Evolutionary conservation across 2,888 invertebrate genomes (phyloP).

Genomic region (Latrodectus hesperus): DNA sequence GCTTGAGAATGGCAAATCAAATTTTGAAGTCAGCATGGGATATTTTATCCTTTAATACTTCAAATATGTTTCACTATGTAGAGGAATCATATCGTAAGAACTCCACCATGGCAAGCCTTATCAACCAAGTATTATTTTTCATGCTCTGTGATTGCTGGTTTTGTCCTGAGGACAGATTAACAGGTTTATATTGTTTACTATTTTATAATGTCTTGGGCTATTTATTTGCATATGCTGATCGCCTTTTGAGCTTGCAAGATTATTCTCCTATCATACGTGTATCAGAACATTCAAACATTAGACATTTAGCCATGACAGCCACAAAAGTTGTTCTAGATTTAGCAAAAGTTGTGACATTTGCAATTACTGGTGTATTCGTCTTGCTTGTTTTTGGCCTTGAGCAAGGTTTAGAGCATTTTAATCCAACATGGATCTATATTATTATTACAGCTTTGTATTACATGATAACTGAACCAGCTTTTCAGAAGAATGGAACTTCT

Average conservation of each 20-base stretch:
- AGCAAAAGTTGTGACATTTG: conserved; percentile 87
- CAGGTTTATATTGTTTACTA: conserved; percentile 85
- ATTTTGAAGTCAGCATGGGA: conserved; percentile 51
- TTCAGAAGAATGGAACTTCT: conserved; percentile 81
- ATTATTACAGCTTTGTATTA: conserved; percentile 83
- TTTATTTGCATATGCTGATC: conserved; percentile 84
- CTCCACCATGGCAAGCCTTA: conserved; percentile 63
- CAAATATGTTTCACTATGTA: conserved; percentile 56
- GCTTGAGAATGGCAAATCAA: conserved; percentile 52
- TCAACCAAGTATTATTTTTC: conserved; percentile 82
- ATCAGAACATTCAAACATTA: conserved; percentile 83
- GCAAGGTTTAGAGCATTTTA: conserved; percentile 84
- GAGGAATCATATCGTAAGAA: conserved; percentile 64
- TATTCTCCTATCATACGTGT: conserved; percentile 86
- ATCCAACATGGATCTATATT: conserved; percentile 82
- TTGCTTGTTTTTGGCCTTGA: conserved; percentile 84
- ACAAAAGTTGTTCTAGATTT: conserved; percentile 87
- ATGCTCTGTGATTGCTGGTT: conserved; percentile 83
- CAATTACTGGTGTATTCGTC: conserved; percentile 85
- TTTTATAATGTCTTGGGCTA: conserved; percentile 88
- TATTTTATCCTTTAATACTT: conserved; percentile 22
- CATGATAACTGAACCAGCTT: conserved; percentile 81
- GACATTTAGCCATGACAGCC: conserved; percentile 87
- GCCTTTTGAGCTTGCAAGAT: conserved; percentile 83
- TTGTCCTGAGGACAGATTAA: conserved; percentile 79